These are phyloP conservation scores for Aspidiotus destructor DNA, from an alignment of 2,888 invertebrate species.

Conservation along the genomic window DNA sequence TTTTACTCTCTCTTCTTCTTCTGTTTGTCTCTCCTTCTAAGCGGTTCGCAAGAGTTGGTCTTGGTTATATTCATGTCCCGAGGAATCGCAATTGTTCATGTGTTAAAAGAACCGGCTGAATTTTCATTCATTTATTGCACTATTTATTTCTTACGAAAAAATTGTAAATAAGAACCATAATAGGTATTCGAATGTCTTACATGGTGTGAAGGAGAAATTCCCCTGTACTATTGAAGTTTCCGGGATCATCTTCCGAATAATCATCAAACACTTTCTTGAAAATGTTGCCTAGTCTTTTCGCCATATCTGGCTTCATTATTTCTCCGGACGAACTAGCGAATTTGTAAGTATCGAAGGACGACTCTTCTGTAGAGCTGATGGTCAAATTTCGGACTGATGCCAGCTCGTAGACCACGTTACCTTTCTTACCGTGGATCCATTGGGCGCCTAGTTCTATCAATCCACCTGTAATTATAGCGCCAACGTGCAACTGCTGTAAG, in stretches of 20 bases:
- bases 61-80: too few relatives aligned
- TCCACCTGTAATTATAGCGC: slow-evolving; percentile 41
- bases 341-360: neutral
- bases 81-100: too few relatives aligned
- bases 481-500: too few relatives aligned
- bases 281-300: neutral
- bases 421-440: slow-evolving; percentile 66
- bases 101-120: too few relatives aligned
- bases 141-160: too few relatives aligned
- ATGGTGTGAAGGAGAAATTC: slow-evolving; percentile 4
- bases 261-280: neutral
- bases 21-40: too few relatives aligned
- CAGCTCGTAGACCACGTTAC: slow-evolving; percentile 51
- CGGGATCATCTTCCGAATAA: neutral
- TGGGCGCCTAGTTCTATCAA: slow-evolving; percentile 65
- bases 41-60: too few relatives aligned
- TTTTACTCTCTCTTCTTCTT: too few relatives aligned
- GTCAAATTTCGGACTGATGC: slow-evolving; percentile 29
- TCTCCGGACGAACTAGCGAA: neutral
- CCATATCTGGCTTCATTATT: neutral
- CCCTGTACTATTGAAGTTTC: slow-evolving; percentile 11
- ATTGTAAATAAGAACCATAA: too few relatives aligned
- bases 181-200: neutral
- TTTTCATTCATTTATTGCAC: too few relatives aligned
- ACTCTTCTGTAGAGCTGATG: neutral